A percentile compares a stretch with the other conserved stretches of the same genome.
Evolutionary conservation across 2,113 vertebrate genomes (phyloP).

Genomic region (Hydrolagus affinis): DNA sequence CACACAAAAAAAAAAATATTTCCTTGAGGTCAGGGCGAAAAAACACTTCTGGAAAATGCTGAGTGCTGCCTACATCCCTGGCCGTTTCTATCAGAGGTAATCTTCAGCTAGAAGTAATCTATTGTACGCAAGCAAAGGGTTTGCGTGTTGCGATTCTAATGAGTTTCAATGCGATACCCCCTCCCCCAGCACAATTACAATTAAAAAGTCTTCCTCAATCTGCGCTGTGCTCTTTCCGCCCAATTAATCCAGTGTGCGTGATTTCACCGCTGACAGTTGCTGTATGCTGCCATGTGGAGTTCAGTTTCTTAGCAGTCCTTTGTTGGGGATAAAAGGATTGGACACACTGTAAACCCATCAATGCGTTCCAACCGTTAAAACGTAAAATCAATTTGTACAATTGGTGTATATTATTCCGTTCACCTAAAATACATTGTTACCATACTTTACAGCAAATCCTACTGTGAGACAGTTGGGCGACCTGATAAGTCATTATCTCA

Average conservation of each 20-base stretch:
- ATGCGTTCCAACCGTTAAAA: too few species aligned
- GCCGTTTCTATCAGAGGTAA: background rate
- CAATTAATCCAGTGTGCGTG: background rate
- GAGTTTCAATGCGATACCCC: background rate
- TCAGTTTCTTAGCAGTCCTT: background rate
- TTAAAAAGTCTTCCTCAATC: background rate
- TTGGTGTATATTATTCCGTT: too few species aligned
- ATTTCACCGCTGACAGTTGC: background rate
- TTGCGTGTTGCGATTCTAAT: background rate
- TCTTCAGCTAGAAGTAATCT: background rate
- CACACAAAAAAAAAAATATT: background rate
- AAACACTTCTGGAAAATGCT: background rate
- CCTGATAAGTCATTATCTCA: too few species aligned
- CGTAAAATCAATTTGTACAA: too few species aligned
- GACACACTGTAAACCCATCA: too few species aligned
- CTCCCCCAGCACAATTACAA: conserved; percentile 13
- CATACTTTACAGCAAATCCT: too few species aligned
- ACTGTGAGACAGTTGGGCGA: too few species aligned
- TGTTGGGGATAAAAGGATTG: background rate
- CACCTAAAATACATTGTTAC: too few species aligned
- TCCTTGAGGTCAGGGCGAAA: background rate
- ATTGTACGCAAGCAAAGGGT: background rate
- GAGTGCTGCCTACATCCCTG: background rate
- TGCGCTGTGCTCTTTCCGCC: background rate
- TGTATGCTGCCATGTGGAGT: background rate